phyloP scores from a whole-genome alignment of 2,113 vertebrate genomes.

The Melanostigma gelatinosum region DNA sequence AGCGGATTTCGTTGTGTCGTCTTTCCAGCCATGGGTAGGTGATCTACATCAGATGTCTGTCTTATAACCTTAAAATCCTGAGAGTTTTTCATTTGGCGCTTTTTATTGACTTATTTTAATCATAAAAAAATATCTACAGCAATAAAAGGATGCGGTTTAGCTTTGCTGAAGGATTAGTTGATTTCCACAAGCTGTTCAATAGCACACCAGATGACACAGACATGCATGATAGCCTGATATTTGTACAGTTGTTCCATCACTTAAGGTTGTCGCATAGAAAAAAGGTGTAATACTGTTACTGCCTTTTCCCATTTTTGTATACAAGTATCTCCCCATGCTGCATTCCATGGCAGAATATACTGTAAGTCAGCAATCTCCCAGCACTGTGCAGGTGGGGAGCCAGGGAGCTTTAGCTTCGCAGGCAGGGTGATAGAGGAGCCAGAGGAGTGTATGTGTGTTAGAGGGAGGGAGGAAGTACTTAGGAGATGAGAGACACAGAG shows the following conservation, averaged over 20 bases:
- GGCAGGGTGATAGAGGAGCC: constrained; percentile 38
- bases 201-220: not conserved
- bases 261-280: not conserved
- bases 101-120: not conserved
- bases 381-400: constrained; percentile 57
- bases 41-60: not conserved
- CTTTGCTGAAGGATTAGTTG: constrained; percentile 3
- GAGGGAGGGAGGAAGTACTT: constrained; percentile 14
- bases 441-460: not conserved
- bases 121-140: not conserved
- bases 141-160: not conserved
- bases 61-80: not conserved
- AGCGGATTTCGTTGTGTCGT: not conserved
- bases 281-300: constrained; percentile 4
- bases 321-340: constrained; percentile 34
- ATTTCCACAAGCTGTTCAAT: not conserved
- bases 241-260: not conserved
- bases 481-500: constrained; percentile 28
- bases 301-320: constrained; percentile 24
- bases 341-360: constrained; percentile 23
- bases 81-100: not conserved
- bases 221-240: not conserved
- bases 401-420: constrained; percentile 58
- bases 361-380: constrained; percentile 54
- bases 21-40: constrained; percentile 3